Evolutionary conservation across 2,113 vertebrate genomes (phyloP).

Genomic region (Erinaceus europaeus): DNA sequence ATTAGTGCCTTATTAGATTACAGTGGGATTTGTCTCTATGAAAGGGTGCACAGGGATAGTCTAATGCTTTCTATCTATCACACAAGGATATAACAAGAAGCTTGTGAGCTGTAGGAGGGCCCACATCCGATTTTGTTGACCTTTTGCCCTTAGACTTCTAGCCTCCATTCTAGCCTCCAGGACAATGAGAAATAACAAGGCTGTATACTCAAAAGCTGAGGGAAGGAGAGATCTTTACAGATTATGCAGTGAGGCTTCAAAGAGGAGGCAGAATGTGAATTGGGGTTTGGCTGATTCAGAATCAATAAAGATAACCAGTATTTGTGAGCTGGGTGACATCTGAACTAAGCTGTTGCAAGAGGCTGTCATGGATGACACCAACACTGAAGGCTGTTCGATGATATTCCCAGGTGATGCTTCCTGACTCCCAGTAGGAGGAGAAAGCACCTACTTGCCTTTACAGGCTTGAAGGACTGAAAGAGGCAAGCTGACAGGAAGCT

Average conservation of each 20-base stretch:
- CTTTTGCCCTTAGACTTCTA: background rate
- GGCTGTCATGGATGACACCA: background rate
- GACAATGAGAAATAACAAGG: background rate
- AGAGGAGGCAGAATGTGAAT: background rate
- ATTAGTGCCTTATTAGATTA: background rate
- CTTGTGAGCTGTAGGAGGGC: background rate
- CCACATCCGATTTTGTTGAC: background rate
- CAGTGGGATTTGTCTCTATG: background rate
- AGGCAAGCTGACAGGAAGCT: constrained; percentile 14
- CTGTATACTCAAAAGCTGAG: background rate
- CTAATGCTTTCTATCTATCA: background rate
- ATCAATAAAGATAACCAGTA: background rate
- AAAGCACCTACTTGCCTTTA: background rate
- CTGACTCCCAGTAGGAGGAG: background rate
- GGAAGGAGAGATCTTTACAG: background rate
- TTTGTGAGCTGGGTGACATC: background rate
- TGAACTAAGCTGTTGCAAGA: background rate
- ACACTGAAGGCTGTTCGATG: background rate
- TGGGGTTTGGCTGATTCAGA: background rate
- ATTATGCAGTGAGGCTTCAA: background rate
- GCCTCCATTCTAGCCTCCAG: too few species aligned
- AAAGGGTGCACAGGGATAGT: background rate
- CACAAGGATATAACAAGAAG: background rate
- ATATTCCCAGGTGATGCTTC: background rate
- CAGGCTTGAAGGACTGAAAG: background rate